Percentiles rank a stretch among this genome's conserved stretches.
Evolutionary conservation across 2,113 vertebrate genomes (phyloP).

Genomic region (Cervus canadensis): DNA sequence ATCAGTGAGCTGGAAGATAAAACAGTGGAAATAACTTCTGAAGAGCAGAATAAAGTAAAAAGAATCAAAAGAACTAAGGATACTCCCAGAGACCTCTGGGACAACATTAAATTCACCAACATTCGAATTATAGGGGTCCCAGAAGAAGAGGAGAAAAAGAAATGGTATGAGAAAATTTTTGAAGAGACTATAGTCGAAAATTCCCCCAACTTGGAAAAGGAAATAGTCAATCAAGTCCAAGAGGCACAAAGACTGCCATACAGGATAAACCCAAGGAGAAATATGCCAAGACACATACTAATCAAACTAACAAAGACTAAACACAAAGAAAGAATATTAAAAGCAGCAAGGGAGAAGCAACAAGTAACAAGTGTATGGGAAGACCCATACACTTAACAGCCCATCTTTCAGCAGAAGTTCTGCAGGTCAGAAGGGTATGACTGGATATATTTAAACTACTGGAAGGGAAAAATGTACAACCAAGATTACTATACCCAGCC

Average conservation of each 20-base stretch:
- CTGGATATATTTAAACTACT: neutral
- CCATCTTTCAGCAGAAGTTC: neutral
- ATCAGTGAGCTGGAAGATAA: neutral
- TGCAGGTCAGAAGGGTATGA: neutral
- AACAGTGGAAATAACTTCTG: neutral
- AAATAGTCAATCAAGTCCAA: neutral
- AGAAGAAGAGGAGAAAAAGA: neutral
- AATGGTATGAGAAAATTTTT: neutral
- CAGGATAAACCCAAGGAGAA: neutral
- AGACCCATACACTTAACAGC: neutral
- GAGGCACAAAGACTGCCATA: neutral
- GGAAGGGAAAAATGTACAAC: neutral
- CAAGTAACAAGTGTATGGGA: neutral
- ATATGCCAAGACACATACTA: neutral
- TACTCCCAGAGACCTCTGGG: neutral
- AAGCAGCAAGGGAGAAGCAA: neutral
- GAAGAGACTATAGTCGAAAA: neutral
- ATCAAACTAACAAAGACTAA: neutral
- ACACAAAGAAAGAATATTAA: neutral
- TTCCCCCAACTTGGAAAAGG: neutral
- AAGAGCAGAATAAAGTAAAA: neutral
- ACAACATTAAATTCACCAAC: neutral
- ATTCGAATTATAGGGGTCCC: neutral
- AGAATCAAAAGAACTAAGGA: neutral
- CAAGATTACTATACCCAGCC: neutral